These are phyloP conservation scores for Chironomus tentans DNA, from an alignment of 2,888 invertebrate species.

Conservation along the genomic window DNA sequence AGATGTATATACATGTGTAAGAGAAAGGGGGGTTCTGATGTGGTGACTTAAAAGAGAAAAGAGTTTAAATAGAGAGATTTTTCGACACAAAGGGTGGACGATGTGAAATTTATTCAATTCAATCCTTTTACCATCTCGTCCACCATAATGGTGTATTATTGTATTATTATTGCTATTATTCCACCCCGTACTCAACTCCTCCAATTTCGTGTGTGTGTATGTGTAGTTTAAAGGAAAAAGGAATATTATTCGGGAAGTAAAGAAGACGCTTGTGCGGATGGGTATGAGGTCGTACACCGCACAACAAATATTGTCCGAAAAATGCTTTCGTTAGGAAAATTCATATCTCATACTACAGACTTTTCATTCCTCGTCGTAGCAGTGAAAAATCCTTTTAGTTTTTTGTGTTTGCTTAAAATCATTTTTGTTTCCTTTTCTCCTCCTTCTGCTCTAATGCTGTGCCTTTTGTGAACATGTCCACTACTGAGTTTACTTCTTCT, in stretches of 20 bases:
- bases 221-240: background rate
- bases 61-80: background rate
- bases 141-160: too few relatives aligned
- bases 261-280: background rate
- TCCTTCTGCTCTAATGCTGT: background rate
- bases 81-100: background rate
- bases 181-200: too few relatives aligned
- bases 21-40: background rate
- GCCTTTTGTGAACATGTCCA: too few relatives aligned
- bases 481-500: too few relatives aligned
- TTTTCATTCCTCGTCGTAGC: background rate
- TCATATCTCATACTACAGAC: background rate
- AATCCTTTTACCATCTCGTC: background rate
- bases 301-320: conserved; percentile 8
- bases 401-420: conserved; percentile 21
- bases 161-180: too few relatives aligned
- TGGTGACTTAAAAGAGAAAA: too few relatives aligned
- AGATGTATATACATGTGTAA: background rate
- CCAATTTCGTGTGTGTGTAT: too few relatives aligned
- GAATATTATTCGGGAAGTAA: background rate
- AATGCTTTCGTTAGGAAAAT: conserved; percentile 1
- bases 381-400: conserved; percentile 9
- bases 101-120: background rate
- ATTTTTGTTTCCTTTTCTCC: background rate
- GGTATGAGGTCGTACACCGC: background rate